These are phyloP conservation scores for Spisula subtruncata DNA, from an alignment of 2,888 invertebrate genomes.

Conservation along the genomic window DNA sequence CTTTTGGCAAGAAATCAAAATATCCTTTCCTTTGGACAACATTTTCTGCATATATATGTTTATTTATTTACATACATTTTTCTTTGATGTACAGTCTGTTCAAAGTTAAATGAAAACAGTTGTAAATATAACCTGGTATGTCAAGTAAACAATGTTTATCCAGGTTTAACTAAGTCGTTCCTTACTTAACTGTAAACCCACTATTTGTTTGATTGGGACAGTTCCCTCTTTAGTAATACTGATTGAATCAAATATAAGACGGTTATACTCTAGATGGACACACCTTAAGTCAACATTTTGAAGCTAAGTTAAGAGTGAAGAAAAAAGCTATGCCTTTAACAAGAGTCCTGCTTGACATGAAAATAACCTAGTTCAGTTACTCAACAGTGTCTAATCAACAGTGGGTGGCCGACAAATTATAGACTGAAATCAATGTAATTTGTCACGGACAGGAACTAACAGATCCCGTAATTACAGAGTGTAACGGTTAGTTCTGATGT, in stretches of 20 bases:
- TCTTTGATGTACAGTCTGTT: constrained; percentile 13
- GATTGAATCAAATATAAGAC: no score
- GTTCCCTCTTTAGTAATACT: no score
- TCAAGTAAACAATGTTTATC: no score
- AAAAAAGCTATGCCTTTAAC: no score
- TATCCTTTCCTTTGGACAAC: constrained; percentile 31
- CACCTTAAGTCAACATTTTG: background rate
- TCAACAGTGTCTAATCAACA: background rate
- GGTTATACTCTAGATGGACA: background rate
- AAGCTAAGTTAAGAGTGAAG: no score
- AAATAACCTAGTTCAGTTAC: background rate
- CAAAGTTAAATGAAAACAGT: no score
- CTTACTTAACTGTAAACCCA: no score
- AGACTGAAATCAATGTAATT: constrained; percentile 15
- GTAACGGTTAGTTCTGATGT: background rate
- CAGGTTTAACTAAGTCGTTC: no score
- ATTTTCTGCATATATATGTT: background rate
- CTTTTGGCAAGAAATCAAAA: constrained; percentile 31
- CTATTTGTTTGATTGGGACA: no score
- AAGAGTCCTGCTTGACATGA: no score
- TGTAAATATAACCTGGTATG: no score
- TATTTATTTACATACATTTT: background rate
- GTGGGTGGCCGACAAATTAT: background rate
- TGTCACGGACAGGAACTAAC: background rate
- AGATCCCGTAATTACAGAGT: background rate